Evolutionary conservation across 2,888 invertebrate species (phyloP).

Genomic region (Pterostichus madidus): DNA sequence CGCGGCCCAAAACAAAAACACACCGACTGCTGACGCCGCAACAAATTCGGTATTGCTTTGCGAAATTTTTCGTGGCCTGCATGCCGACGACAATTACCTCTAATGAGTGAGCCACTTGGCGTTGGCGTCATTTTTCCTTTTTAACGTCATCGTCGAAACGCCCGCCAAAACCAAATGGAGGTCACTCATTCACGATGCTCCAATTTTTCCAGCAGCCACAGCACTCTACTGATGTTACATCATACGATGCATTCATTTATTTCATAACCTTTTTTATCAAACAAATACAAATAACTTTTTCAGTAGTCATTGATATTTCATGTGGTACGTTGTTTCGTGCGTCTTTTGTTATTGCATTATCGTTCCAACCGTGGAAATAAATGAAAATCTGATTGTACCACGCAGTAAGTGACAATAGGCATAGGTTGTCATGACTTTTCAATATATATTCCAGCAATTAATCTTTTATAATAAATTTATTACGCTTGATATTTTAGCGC

Average conservation of each 20-base stretch:
- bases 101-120: background rate
- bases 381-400: no score
- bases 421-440: no score
- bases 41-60: constrained; percentile 38
- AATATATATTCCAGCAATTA: no score
- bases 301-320: no score
- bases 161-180: background rate
- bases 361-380: no score
- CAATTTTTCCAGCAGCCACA: constrained; percentile 31
- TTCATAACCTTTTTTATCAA: no score
- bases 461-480: background rate
- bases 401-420: no score
- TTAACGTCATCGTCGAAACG: background rate
- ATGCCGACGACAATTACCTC: constrained; percentile 41
- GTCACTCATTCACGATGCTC: constrained; percentile 23
- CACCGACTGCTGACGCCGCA: constrained; percentile 23
- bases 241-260: background rate
- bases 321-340: no score
- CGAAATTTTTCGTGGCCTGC: constrained; percentile 29
- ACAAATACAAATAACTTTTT: no score
- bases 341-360: no score
- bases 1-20: constrained; percentile 49
- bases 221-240: background rate
- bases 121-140: constrained; percentile 26
- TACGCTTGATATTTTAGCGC: no score